Evolutionary conservation across 1,140 invertebrate genomes (phyloP).

Genomic region (Brachionus sp.): DNA sequence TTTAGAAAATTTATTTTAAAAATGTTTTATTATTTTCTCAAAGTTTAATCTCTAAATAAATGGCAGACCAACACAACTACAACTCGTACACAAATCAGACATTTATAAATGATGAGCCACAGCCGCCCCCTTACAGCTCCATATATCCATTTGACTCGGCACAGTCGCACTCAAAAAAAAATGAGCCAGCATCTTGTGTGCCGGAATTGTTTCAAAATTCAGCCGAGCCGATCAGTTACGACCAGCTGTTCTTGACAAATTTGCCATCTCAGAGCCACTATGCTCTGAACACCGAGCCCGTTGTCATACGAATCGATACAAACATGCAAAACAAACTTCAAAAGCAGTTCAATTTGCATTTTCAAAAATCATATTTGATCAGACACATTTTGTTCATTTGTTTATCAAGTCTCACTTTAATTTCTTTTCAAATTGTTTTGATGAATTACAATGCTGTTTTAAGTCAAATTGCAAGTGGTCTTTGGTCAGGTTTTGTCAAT

Average conservation of each 20-base stretch:
- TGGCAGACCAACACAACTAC: not conserved
- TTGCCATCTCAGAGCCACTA: not conserved
- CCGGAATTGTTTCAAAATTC: slow-evolving; percentile 12
- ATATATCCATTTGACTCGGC: not conserved
- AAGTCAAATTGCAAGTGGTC: not conserved
- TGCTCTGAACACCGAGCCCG: not conserved
- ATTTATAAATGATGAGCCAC: slow-evolving; percentile 14
- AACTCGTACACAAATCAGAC: not conserved
- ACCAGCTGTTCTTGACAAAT: slow-evolving; percentile 10
- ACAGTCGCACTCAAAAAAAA: not conserved
- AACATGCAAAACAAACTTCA: not conserved
- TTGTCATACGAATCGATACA: not conserved
- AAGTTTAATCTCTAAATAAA: not conserved
- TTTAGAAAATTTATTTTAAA: not conserved
- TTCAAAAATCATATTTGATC: not conserved
- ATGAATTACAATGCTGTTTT: slow-evolving; percentile 16
- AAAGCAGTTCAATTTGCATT: slow-evolving; percentile 1
- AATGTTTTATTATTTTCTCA: slow-evolving; percentile 7
- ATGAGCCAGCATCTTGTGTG: not conserved
- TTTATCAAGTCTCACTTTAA: slow-evolving; percentile 27
- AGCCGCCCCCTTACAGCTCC: slow-evolving; percentile 24
- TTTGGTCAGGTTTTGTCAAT: slow-evolving; percentile 24
- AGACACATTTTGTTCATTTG: slow-evolving; percentile 13
- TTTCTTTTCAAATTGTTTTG: slow-evolving; percentile 25
- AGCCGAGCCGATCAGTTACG: slow-evolving; percentile 1